Conservation (phyloP, 2,797 vertebrate genomes). For the Clamator glandarius region DNA sequence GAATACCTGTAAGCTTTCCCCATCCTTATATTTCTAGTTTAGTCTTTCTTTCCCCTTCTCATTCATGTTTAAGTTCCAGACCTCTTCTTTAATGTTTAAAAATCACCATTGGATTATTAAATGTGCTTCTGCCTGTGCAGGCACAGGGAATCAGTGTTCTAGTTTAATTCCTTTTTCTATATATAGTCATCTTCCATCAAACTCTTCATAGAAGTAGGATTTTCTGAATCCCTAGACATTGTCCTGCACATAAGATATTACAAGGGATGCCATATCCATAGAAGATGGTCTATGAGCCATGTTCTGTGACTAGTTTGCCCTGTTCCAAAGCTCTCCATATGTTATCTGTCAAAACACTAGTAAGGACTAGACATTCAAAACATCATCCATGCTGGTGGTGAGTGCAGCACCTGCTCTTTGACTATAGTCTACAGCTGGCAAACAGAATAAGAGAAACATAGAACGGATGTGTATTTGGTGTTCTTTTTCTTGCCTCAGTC, state of each 20-base stretch:
- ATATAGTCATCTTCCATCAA: background rate
- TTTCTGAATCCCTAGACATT: background rate
- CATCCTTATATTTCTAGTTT: background rate
- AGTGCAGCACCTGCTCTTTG: background rate
- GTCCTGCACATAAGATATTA: background rate
- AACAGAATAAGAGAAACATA: background rate
- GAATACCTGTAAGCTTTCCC: background rate
- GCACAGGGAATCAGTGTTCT: background rate
- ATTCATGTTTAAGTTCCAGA: background rate
- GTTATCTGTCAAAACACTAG: background rate
- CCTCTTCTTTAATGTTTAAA: background rate
- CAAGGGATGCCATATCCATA: background rate
- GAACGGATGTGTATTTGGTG: background rate
- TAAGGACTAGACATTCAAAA: background rate
- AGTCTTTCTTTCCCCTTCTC: background rate
- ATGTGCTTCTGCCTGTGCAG: background rate
- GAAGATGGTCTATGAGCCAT: background rate
- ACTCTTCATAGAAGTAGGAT: background rate
- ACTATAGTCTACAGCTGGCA: background rate
- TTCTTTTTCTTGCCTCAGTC: background rate
- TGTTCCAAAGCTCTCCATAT: background rate
- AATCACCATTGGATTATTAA: background rate
- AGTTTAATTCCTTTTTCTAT: background rate
- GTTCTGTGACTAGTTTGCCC: background rate
- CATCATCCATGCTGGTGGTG: background rate